Evolutionary conservation across 2,113 vertebrate genomes (phyloP), one percentile per base, ranked within the genome.

Genomic region (Chaetodon auriga): DNA sequence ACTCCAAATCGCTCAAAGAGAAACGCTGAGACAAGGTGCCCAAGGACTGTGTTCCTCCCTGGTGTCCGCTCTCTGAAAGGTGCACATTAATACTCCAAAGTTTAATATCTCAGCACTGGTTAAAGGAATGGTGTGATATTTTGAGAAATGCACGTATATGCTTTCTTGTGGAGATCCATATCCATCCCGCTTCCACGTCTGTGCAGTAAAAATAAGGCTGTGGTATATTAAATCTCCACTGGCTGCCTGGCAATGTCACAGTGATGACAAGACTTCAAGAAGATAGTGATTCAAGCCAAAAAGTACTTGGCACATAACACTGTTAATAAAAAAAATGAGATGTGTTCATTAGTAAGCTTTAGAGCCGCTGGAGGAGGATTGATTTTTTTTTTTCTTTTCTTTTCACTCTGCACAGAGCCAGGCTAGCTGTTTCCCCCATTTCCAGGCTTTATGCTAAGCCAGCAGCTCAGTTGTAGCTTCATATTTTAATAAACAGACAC

Each of bases 61-160:
- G 90, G 88, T 41, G 68, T 95, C 69, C 8, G 1, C 14, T 92
- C 90, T 74, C 46, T 91, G 15, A 90, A 89, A 94, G 95, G 95
- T 96, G 46, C 10, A 5, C 21, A 81, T 5, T 2, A 7, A 23
- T 36, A 1, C 43, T 55, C n/a, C 10, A n/a, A 36, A 19, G 18
- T 25, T 19, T 58, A 11, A 25, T 18, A n/a, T 45, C 7, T 51
- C 30, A 25, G 14, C 36, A 36, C 78, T 78, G 6, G 18, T 75
- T 64, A 23, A 66, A 64, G 7, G 3, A 18, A 49, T 19, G 36
- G n/a, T 35, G 62, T 43, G 0, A 75, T 35, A 41, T 49, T 57
- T 23, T 11, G 3, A 19, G 16, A 60, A 41, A 60, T 62, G 36
- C 23, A 75, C 6, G 0, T 41, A 12, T 48, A 46, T 25, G 25